Evolutionary conservation across 2,797 vertebrate species (phyloP), one percentile per base, ranked within the genome.

Genomic region (Enteromius afrohamiltoni): DNA sequence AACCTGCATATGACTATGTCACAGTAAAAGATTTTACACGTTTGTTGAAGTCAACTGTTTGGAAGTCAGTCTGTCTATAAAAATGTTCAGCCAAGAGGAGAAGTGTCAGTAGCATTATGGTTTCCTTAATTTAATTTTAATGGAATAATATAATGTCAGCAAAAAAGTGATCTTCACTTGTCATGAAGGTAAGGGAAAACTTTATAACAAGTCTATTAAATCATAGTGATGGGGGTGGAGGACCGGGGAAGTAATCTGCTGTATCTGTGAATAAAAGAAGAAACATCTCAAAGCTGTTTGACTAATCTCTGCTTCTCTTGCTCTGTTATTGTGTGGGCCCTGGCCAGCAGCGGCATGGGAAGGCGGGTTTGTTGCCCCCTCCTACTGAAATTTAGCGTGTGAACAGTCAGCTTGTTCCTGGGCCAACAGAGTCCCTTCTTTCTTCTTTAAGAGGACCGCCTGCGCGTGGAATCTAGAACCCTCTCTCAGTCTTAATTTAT

Each of bases 401-500:
- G 94, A 95, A 94, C 94, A 91, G 89, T 91, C 91, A 89, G 90
- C 89, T 92, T 92, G 85, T 92, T 92, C 90, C 90, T 91, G 87
- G 82, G 84, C 87, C 89, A 90, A 86, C 87, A 86, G 86, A 89
- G 88, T 76, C 83, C 73, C 71, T 77, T 84, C 87, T 90, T 88
- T 88, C 87, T 90, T 91, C 91, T 88, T 91, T 89, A 91, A 92
- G 91, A 92, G 88, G 88, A 85, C 89, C 89, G 92, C 93, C 91
- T 94, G 93, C 93, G 92, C 90, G 92, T 91, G 90, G 91, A 93
- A 94, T 94, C 91, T 89, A 92, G 34, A 90, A 88, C 87, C 91
- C 93, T 94, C 92, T 94, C 92, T 92, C 91, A 87, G 90, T 95
- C 93, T 95, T 95, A 95, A 95, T 95, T 94, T 94, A 95, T 95